Base-by-base conservation (phyloP, 2,113 vertebrate species). In the Columba livia region DNA sequence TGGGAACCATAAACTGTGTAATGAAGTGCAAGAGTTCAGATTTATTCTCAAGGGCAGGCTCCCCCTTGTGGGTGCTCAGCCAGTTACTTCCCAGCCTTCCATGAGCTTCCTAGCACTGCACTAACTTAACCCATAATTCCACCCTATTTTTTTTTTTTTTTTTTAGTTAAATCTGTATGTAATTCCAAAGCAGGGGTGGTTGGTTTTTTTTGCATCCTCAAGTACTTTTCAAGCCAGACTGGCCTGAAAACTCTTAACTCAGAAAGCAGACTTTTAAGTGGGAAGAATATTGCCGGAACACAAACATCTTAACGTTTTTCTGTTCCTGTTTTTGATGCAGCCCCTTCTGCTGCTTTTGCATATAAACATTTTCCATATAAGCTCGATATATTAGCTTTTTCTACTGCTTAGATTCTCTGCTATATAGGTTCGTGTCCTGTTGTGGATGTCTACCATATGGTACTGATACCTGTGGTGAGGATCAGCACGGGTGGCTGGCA, bases 41-140 rank as follows among this genome's bases (percentile, higher is more conserved):
- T 36, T 56, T 77, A 58, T 74, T 90, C 87, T 79, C 85, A 44
- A 48, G 80, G 78, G 79, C 82, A 88, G 88, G 54, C 94, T 96
- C 96, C 95, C 94, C 31, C 94, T 96, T 94, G 96, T 96, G 94
- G 92, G 67, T 72, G 71, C 34, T 56, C 34, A 80, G 69, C 29
- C 8, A 0, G 25, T 70, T 77, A 38, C 79, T 93, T n/a, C 34
- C 40, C 66, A 54, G 57, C 28, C 25, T 85, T 80, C 44, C 23
- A 1, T 42, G 42, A 51, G 11, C 25, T 86, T 74, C 58, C 28
- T 28, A 34, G 10, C 14, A 3, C 18, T 65, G 32, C 6, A 14
- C 6, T 29, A 64, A 26, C 3, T 58, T 58, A 31, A 47, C 5
- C 4, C 38, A 1, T 16, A 34, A 32, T 58, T 88, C 7, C 23